Evolutionary conservation across 2,113 vertebrate genomes (phyloP), one percentile per base, ranked within the genome.

Genomic region (Muntiacus muntjak): DNA sequence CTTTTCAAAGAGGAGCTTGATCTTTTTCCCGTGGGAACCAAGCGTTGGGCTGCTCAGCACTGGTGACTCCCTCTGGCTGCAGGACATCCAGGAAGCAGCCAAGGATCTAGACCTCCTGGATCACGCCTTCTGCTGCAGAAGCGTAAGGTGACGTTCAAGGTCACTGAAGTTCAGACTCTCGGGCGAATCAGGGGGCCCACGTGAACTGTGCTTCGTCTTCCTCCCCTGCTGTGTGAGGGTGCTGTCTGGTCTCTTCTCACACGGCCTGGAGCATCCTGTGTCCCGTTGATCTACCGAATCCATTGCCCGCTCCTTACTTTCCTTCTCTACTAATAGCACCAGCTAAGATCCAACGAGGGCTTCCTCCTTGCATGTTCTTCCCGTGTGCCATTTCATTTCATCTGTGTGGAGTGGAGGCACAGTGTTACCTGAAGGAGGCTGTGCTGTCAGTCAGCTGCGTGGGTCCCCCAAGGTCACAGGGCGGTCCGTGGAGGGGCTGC

Each of bases 401-500:
- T 57, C 12, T 45, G 43, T 8, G 3, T 1, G 3, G 12, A 26
- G 36, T 1, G 8, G 2, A 57, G 19, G 3, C 28, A 4, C 12
- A 36, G 33, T 36, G 36, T 16, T 28, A 55, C 57, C 17, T 16
- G 1, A 79, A 79, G 30, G 57, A 62, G 14, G n/a, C 9, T 16
- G 28, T 2, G 2, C 19, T 45, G 26, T 40, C 67, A 17, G 40
- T 7, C 19, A 19, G 10, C 50, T 40, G 8, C 1, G 7, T 5
- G 50, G 5, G 1, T 40, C 54, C 47, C 82, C 82, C 0, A 4
- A 47, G 4, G 19, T 89, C 45, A 82, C 0, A 0, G 43, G 2
- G 10, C 7, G 0, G 1, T 2, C 0, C 26, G 2, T 25, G 89
- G 58, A 67, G 67, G 58, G 54, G 23, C 87, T 94, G 15, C n/a